Conservation (phyloP, 2,888 invertebrate genomes). For the Tridacna crocea region DNA sequence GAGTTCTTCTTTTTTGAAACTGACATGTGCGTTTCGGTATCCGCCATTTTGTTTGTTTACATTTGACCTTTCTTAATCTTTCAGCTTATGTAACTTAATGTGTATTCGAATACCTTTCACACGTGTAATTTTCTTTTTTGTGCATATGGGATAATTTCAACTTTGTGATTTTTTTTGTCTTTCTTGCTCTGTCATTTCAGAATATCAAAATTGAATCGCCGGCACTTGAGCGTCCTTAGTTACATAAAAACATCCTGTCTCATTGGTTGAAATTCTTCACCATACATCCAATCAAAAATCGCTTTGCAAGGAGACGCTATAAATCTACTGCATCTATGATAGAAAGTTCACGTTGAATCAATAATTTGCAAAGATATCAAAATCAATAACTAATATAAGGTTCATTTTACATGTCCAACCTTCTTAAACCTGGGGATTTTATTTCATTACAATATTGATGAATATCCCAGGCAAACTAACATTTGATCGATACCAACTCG, state of each 20-base stretch:
- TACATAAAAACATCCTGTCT: slow-evolving; percentile 10
- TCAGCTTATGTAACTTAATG: background rate
- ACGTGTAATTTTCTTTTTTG: no score
- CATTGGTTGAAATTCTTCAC: background rate
- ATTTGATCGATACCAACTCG: no score
- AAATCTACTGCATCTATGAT: no score
- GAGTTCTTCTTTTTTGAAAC: slow-evolving; percentile 21
- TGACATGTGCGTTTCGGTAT: slow-evolving; percentile 43
- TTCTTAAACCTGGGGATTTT: no score
- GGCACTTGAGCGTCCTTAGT: slow-evolving; percentile 21
- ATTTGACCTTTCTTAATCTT: slow-evolving; percentile 21
- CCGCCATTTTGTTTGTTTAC: slow-evolving; percentile 66
- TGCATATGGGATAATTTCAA: background rate
- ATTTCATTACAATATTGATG: no score
- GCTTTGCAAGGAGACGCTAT: background rate
- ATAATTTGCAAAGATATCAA: no score
- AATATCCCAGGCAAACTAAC: no score
- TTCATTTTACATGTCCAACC: no score
- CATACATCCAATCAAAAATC: slow-evolving; percentile 9
- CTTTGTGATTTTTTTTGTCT: background rate
- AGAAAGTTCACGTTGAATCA: no score
- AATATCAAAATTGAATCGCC: no score
- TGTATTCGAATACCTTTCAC: background rate
- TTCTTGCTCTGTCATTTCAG: background rate
- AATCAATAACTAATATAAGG: no score